Evolutionary conservation across 2,797 vertebrate species (phyloP).

Genomic region (Thamnophis elegans): DNA sequence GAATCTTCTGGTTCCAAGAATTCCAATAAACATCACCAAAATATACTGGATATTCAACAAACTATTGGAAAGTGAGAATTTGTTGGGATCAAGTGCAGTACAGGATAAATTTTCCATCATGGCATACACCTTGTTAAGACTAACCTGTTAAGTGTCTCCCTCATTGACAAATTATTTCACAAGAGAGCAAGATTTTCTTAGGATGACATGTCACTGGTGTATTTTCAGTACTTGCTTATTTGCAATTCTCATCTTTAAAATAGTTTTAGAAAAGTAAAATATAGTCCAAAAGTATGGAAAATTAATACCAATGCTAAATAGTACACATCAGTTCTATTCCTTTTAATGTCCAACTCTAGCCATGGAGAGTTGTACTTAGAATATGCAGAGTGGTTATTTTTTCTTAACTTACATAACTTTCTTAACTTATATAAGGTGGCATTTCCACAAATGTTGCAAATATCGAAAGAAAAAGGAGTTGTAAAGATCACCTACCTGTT

Average conservation of each 20-base stretch:
- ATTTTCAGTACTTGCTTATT: neutral
- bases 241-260: neutral
- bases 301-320: neutral
- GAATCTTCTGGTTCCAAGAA: neutral
- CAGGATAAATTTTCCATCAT: neutral
- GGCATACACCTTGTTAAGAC: neutral
- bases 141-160: neutral
- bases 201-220: neutral
- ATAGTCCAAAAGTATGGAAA: neutral
- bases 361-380: neutral
- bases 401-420: neutral
- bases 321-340: neutral
- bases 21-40: neutral
- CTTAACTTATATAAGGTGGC: accelerated
- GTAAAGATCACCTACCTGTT: slow-evolving; percentile 61
- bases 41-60: neutral
- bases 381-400: neutral
- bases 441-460: accelerated
- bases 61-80: neutral
- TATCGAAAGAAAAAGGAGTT: neutral
- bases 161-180: neutral
- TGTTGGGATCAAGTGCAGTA: neutral
- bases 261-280: neutral
- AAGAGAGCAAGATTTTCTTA: neutral
- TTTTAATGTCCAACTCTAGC: neutral